Evolutionary conservation across 2,797 vertebrate genomes (phyloP).

Genomic region (Dipus sagitta): DNA sequence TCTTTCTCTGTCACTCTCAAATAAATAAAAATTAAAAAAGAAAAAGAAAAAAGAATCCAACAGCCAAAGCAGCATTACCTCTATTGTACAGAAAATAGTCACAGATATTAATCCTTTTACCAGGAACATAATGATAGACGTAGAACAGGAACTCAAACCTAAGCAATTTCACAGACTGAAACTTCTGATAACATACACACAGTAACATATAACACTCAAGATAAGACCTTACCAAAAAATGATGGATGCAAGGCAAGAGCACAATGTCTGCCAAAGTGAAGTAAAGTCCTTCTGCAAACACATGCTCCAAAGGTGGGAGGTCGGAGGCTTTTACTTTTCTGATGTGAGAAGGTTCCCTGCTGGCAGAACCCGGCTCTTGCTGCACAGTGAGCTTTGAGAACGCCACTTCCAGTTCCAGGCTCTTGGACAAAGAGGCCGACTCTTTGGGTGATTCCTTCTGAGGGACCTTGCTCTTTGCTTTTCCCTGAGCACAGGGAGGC

Average conservation of each 20-base stretch:
- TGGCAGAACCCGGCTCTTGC: conserved; percentile 84
- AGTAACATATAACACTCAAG: background rate
- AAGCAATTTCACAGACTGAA: background rate
- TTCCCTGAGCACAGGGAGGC: background rate
- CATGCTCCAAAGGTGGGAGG: conserved; percentile 93
- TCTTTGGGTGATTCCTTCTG: background rate
- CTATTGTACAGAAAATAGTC: conserved; percentile 1
- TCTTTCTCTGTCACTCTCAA: too few species aligned
- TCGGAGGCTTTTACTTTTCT: conserved; percentile 94
- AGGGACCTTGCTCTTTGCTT: background rate
- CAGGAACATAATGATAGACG: background rate
- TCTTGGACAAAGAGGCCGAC: conserved; percentile 16
- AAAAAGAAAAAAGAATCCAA: background rate
- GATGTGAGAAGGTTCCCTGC: conserved; percentile 92
- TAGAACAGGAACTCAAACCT: background rate
- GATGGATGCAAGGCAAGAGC: conserved; percentile 95
- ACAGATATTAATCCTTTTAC: background rate
- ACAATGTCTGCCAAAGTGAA: conserved; percentile 97
- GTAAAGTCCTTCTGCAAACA: conserved; percentile 98
- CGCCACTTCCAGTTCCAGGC: conserved; percentile 92
- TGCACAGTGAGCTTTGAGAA: conserved; percentile 92
- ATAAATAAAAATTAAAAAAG: background rate
- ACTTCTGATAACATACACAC: fast-evolving
- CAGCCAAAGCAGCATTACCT: background rate
- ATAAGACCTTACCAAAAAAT: conserved; percentile 93